phyloP scores from a whole-genome alignment of 92 coral and sea anemone genomes.

The Diadumene lineata region DNA sequence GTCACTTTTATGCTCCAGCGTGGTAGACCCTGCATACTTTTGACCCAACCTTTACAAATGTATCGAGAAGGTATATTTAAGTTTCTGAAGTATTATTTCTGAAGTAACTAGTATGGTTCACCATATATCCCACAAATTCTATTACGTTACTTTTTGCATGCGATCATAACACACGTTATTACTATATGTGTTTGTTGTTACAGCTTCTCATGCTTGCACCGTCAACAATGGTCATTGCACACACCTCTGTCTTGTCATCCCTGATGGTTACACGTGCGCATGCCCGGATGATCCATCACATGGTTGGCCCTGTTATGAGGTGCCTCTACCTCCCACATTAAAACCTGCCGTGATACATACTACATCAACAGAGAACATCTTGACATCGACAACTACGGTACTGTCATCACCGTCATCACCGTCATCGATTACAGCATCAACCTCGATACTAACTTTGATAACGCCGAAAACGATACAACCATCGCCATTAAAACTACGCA shows the following conservation, averaged over 20 bases:
- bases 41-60: no score
- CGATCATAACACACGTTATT: no score
- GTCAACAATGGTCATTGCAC: constrained; percentile 55
- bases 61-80: no score
- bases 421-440: not conserved
- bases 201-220: constrained; percentile 57
- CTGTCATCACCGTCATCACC: not conserved
- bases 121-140: no score
- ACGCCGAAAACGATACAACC: not conserved
- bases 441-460: not conserved
- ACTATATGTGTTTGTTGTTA: not conserved
- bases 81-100: no score
- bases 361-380: no score
- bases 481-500: no score
- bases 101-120: no score
- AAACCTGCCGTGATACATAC: not conserved
- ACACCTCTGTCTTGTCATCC: constrained; percentile 59
- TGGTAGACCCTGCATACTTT: no score
- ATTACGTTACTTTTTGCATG: not conserved
- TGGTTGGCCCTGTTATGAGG: constrained; percentile 19
- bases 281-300: constrained; percentile 36
- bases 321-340: constrained; percentile 25
- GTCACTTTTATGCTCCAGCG: no score
- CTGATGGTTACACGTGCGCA: constrained; percentile 57
- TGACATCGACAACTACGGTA: not conserved